phyloP scores from a whole-genome alignment of 2,888 invertebrate species.

The Poecilus cupreus region DNA sequence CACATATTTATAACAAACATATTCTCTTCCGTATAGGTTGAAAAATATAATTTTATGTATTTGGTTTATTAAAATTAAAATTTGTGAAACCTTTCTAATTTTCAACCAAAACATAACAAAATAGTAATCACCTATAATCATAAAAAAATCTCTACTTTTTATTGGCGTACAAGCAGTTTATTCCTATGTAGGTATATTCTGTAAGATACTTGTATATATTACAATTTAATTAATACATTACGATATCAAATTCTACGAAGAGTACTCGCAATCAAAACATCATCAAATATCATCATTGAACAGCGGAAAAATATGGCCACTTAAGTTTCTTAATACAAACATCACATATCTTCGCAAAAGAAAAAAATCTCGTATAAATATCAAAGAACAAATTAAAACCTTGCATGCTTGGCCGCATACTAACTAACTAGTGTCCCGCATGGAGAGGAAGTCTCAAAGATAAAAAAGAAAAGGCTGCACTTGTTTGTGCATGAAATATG shows the following conservation, averaged over 20 bases:
- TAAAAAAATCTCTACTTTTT: too few relatives aligned
- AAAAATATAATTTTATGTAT: too few relatives aligned
- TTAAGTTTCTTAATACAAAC: conserved; percentile 43
- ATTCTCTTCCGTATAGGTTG: too few relatives aligned
- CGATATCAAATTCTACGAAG: background rate
- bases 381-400: conserved; percentile 55
- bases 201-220: background rate
- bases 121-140: too few relatives aligned
- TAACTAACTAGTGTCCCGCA: conserved; percentile 16
- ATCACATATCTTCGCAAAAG: conserved; percentile 10
- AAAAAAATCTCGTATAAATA: conserved; percentile 40
- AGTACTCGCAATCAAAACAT: background rate
- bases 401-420: conserved; percentile 44
- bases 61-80: too few relatives aligned
- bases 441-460: conserved; percentile 23
- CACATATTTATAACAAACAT: too few relatives aligned
- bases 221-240: background rate
- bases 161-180: too few relatives aligned
- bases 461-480: conserved; percentile 46
- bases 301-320: background rate
- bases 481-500: conserved; percentile 58
- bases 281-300: background rate
- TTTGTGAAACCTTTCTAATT: too few relatives aligned
- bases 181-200: too few relatives aligned
- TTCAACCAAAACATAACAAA: too few relatives aligned